phyloP scores from a whole-genome alignment of 2,888 invertebrate species.

The Cyclophora punctaria region DNA sequence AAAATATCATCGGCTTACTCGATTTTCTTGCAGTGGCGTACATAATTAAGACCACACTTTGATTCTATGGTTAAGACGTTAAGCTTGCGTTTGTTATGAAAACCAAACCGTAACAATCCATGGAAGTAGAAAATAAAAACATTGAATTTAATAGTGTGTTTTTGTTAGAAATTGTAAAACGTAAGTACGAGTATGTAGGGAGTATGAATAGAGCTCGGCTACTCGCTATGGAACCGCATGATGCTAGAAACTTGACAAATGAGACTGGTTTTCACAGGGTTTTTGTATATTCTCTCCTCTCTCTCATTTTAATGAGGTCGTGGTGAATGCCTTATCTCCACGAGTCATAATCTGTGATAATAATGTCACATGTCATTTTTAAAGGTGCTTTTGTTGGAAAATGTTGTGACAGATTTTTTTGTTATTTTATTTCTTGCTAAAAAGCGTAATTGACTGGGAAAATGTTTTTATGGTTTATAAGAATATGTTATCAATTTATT shows the following conservation, averaged over 20 bases:
- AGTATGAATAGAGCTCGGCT: conserved; percentile 51
- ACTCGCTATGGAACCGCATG: conserved; percentile 48
- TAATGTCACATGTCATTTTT: conserved; percentile 34
- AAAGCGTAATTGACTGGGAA: background rate
- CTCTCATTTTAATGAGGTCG: conserved; percentile 49
- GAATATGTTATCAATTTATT: conserved; percentile 1
- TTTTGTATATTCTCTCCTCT: conserved; percentile 32
- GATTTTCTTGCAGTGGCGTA: background rate
- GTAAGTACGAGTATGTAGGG: conserved; percentile 39
- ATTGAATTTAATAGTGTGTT: conserved; percentile 32
- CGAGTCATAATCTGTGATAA: conserved; percentile 49
- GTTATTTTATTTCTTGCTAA: conserved; percentile 10
- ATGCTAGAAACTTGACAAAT: conserved; percentile 58
- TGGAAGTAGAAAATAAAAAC: no score
- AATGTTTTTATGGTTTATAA: conserved; percentile 21
- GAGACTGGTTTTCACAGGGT: conserved; percentile 45
- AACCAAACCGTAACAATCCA: no score
- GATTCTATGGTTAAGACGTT: no score
- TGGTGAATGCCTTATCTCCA: conserved; percentile 53
- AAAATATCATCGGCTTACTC: background rate
- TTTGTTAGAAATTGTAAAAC: conserved; percentile 51
- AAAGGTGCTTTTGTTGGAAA: conserved; percentile 2
- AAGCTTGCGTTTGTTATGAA: no score
- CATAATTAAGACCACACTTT: no score
- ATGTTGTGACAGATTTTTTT: conserved; percentile 12